Evolutionary conservation across 2,888 invertebrate genomes (phyloP), one percentile per base, ranked within the genome.

Genomic region (Stictocephala bisonia): DNA sequence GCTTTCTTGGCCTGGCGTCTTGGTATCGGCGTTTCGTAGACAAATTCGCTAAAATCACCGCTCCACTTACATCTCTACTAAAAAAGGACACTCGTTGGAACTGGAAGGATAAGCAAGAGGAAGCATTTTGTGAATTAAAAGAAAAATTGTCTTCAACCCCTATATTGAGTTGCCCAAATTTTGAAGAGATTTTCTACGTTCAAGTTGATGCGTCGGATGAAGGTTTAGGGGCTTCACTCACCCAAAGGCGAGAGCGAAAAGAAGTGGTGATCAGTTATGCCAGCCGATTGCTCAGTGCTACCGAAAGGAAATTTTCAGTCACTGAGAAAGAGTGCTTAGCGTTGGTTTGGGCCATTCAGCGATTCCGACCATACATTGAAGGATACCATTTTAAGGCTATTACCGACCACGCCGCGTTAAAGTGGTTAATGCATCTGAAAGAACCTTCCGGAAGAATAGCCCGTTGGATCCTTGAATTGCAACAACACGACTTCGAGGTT

Each of bases 251-350:
- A 24, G 78, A 77, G 7, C 78, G 71, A 1, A 64, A 66, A 0
- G 79, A 78, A 51, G 18, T 50, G 0, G 78, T 78, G 1, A 76
- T 80, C 11, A 79, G 79, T 0, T 80, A 78, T 26, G 79, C 78
- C 0, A 80, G 79, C 24, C 27, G 77, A 0, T 24, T 76, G 0
- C 60, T 80, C 4, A 71, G 58, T 0, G 48, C 69, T 0, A 60
- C 77, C 0, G 80, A 80, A 35, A 41, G 70, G 3, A 78, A 78
- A 22, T 80, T 78, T 31, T 58, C 75, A 0, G 75, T 75, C 6
- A 79, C 80, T 0, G 77, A 79, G 51, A 70, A 53, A 26, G 79
- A 81, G 31, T 80, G 79, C 48, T 74, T 80, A 0, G 78, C 79
- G 0, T 75, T 80, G 0, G n/a, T 79, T 0, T 80, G 77, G 77